Conservation (phyloP, 1,140 invertebrate genomes). For the Drosophila ananassae region DNA sequence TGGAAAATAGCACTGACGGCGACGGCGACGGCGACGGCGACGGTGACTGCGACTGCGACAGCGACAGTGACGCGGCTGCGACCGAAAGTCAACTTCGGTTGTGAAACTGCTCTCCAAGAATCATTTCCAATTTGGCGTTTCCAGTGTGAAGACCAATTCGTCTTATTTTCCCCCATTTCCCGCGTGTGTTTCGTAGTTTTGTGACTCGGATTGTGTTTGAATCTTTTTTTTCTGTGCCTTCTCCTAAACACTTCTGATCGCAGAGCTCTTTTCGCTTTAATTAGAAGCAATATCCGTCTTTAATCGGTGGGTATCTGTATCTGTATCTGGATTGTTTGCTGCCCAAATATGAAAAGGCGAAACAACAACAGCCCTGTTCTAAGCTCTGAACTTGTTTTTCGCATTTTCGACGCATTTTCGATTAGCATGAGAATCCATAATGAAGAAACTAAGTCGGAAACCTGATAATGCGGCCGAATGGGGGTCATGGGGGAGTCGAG, state of each 20-base stretch:
- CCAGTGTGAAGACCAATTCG: conserved; percentile 82
- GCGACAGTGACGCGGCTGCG: conserved; percentile 13
- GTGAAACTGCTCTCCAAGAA: conserved; percentile 34
- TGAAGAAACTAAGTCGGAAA: conserved; percentile 38
- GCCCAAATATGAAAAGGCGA: neutral
- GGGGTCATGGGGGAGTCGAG: neutral
- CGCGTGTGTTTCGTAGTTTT: conserved; percentile 10
- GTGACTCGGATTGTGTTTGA: conserved; percentile 2
- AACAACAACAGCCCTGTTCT: neutral
- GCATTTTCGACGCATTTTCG: conserved; percentile 30
- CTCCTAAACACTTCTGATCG: neutral
- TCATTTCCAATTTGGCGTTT: conserved; percentile 81
- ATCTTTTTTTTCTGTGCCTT: conserved; percentile 20
- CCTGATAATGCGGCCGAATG: conserved; percentile 25
- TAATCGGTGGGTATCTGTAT: conserved; percentile 13
- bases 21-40: neutral
- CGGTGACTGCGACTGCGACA: conserved; percentile 1
- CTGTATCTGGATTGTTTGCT: conserved; percentile 12
- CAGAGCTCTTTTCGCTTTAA: neutral
- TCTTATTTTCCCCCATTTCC: conserved; percentile 31
- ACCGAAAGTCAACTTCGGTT: conserved; percentile 31
- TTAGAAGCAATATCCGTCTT: neutral
- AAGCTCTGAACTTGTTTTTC: conserved; percentile 44
- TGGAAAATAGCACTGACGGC: neutral
- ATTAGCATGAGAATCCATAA: conserved; percentile 31